phyloP scores from a whole-genome alignment of 2,888 invertebrate genomes.

The Cenopis cana region DNA sequence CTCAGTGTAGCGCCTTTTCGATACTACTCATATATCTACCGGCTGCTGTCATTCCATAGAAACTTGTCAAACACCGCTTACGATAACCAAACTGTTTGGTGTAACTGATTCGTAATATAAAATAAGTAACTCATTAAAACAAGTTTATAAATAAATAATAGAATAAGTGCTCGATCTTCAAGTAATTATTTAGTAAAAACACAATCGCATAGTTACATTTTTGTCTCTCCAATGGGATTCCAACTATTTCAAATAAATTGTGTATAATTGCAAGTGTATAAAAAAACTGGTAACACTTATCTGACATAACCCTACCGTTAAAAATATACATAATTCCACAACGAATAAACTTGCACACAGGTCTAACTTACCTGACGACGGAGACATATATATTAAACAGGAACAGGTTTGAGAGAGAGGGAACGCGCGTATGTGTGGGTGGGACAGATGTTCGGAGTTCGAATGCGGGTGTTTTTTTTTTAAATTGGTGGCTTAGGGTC shows the following conservation, averaged over 20 bases:
- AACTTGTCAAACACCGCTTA: too few species aligned
- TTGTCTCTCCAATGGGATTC: not conserved
- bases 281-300: slow-evolving; percentile 8
- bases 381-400: slow-evolving; percentile 48
- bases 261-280: not conserved
- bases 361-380: slow-evolving; percentile 44
- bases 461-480: slow-evolving; percentile 72
- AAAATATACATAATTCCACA: slow-evolving; percentile 41
- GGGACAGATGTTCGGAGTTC: slow-evolving; percentile 75
- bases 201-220: not conserved
- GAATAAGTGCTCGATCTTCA: not conserved
- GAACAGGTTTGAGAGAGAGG: slow-evolving; percentile 50
- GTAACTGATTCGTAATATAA: too few species aligned
- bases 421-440: slow-evolving; percentile 47
- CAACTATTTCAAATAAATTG: not conserved
- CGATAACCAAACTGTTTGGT: too few species aligned
- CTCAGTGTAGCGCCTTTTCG: too few species aligned
- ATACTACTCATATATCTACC: too few species aligned
- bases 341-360: slow-evolving; percentile 26
- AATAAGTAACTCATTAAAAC: not conserved
- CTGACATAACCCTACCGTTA: slow-evolving; percentile 33
- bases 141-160: not conserved
- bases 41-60: too few species aligned
- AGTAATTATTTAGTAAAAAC: not conserved
- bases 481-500: slow-evolving; percentile 54